These are phyloP conservation scores for Salvelinus fontinalis DNA, from an alignment of 2,113 vertebrate species.

Conservation along the genomic window DNA sequence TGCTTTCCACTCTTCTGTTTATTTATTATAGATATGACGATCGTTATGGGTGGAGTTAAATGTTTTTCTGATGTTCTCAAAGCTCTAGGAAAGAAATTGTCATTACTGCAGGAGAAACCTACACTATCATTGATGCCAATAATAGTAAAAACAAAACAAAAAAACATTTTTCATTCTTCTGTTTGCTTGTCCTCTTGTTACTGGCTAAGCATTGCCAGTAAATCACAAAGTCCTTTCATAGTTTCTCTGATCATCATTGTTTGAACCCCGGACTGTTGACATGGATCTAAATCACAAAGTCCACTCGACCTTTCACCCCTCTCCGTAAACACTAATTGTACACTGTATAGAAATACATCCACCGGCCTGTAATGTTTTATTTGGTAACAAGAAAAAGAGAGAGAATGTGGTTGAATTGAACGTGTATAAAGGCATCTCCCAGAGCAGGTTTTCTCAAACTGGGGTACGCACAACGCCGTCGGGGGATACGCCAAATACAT, in stretches of 20 bases:
- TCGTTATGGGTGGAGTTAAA: slow-evolving; percentile 40
- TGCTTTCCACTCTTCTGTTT: slow-evolving; percentile 48
- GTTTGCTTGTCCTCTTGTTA: neutral
- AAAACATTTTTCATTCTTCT: neutral
- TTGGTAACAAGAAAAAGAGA: slow-evolving; percentile 20
- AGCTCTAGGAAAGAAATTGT: neutral
- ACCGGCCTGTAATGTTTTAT: slow-evolving; percentile 29
- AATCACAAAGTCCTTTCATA: neutral
- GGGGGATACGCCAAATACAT: too few relatives aligned
- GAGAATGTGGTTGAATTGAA: slow-evolving; percentile 18
- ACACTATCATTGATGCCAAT: neutral
- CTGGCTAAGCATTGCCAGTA: neutral
- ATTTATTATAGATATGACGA: slow-evolving; percentile 68
- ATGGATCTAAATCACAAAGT: neutral
- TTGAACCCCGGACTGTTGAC: slow-evolving; percentile 6
- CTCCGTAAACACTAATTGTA: slow-evolving; percentile 40
- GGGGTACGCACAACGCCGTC: too few relatives aligned
- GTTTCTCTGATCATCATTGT: neutral
- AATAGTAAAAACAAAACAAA: too few relatives aligned
- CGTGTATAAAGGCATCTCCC: too few relatives aligned
- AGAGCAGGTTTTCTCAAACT: too few relatives aligned
- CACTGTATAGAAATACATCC: slow-evolving; percentile 48
- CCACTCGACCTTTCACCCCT: slow-evolving; percentile 21
- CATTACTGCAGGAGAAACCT: neutral
- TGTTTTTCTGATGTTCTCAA: too few relatives aligned